Base-by-base conservation (phyloP, 2,888 invertebrate genomes). In the Drosophila paramelanica region DNA sequence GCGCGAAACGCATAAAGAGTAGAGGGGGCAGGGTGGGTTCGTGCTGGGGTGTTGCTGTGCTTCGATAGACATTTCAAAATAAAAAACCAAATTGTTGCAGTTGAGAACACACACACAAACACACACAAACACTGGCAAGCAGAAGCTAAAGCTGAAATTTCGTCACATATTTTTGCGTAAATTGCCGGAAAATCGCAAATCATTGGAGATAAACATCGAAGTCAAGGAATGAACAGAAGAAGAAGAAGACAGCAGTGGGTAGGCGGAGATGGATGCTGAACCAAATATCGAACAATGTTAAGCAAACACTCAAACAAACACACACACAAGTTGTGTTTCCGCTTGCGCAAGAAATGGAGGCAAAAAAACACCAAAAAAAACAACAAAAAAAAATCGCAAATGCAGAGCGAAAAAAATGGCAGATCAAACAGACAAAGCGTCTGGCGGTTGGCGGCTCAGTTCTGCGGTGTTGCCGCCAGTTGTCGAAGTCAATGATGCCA, bases 151-250 rank as follows among this genome's bases (percentile, higher is more conserved):
- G 65, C 65, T 58, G 59, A 83, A 83, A 89, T 88, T 88, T 88
- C 87, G 88, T 90, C 90, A 89, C 85, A 89, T 88, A 88, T 89
- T 89, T 88, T 89, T 79, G 83, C 79, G 87, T 80, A 85, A 90
- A 90, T 88, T 90, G 89, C 85, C 89, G 89, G 90, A 90, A 89
- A 90, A 89, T 89, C 87, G 85, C 89, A 90, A 81, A 87, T 88
- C 85, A 84, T 81, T 77, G 80, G 67, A 84, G 89, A 89, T 89
- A 89, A 89, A 90, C 87, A 89, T 89, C 89, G 83, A 70, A 82
- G 83, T 88, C 83, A 86, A 88, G 73, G 79, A 82, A 79, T 74
- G 89, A 83, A 88, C 73, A 86, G 84, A 75, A 84, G 84, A 72
- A 38, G 47, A 47, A 84, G 84, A 72, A 38, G 42, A 49, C 43